A percentile compares a stretch with the other conserved stretches of the same genome.
Conservation (phyloP, 2,113 vertebrate genomes). For the Peromyscus californicus region DNA sequence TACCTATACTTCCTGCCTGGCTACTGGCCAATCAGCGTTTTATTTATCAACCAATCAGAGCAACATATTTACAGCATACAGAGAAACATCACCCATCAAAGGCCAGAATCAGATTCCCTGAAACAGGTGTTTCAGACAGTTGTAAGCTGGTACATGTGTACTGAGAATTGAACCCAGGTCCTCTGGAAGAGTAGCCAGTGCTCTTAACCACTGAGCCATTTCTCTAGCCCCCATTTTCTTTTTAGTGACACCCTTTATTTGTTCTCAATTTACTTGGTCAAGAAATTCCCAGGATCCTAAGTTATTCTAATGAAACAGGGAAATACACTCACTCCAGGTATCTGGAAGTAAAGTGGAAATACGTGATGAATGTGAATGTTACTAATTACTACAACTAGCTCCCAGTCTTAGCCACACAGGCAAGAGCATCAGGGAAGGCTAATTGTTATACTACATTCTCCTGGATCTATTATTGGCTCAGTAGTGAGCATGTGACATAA, state of each 20-base stretch:
- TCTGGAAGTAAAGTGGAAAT: conserved; percentile 11
- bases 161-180: not conserved
- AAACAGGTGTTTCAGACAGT: not conserved
- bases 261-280: not conserved
- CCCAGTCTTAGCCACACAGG: not conserved
- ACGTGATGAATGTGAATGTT: not conserved
- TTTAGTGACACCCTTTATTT: conserved; percentile 31
- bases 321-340: not conserved
- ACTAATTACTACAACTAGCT: not conserved
- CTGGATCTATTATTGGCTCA: not conserved
- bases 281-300: not conserved
- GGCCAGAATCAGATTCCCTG: not conserved
- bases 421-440: not conserved
- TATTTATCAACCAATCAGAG: no score
- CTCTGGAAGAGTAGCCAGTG: not conserved
- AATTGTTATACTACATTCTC: not conserved
- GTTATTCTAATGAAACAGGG: not conserved
- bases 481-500: not conserved
- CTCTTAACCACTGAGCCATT: not conserved
- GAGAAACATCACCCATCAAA: no score
- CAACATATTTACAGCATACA: no score
- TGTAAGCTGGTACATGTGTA: fast-evolving
- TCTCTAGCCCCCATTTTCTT: not conserved
- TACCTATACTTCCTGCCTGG: no score
- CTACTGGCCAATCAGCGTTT: no score